Evolutionary conservation across 2,888 invertebrate genomes (phyloP), one percentile per base, ranked within the genome.

Genomic region (Drosophila planitibia): DNA sequence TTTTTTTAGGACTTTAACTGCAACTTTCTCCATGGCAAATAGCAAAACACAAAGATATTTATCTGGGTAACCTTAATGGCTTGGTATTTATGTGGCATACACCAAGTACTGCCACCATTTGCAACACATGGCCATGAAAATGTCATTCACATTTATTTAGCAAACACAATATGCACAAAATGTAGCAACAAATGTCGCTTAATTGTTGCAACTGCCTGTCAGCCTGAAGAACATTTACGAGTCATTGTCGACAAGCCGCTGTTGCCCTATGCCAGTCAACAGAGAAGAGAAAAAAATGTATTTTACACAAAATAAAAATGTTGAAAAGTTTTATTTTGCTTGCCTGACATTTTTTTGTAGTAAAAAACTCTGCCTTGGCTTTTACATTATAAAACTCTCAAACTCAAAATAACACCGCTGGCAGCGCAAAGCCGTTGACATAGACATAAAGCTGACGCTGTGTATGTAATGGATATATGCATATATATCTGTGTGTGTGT

Each of bases 141-240:
- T 66, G 55, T 41, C 64, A 25, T 49, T 68, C 53, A n/a, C 63
- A 58, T 76, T 67, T 72, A 67, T 60, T 76, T 59, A 63, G 75
- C 61, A 32, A 66, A 74, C 57, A 70, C 70, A 83, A 74, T 60
- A 66, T 77, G 68, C 66, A 59, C 47, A 63, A 70, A 72, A 81
- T 83, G 78, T 81, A 57, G 65, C 81, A 75, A 70, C 83, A 83
- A 72, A 73, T 83, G 83, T 79, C 79, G 76, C 84, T 76, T 77
- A 74, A 74, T 80, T 83, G 79, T 79, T 79, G 79, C 69, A 81
- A 77, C 83, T 81, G 73, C 76, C 74, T 83, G 76, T 76, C 70
- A 80, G 68, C 61, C 55, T 67, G 77, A 68, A 70, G 35, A 85
- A 83, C 74, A 79, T 83, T 83, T 81, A 64, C 71, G 44, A 74